Conservation (phyloP, 2,797 vertebrate species). For the Prunella strophiata region DNA sequence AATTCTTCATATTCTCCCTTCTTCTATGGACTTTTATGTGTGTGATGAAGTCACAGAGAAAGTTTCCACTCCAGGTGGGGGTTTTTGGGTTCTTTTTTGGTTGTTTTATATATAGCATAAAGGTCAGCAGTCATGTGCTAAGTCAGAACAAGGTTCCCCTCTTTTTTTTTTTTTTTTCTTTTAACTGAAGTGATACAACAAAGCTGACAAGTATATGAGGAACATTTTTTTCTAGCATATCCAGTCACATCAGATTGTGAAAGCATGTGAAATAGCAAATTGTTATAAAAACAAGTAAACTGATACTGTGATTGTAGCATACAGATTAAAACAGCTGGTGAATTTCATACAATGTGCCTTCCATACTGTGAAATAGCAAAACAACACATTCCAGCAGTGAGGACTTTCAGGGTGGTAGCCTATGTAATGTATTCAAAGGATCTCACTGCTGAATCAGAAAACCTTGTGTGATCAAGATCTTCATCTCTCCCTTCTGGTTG, state of each 20-base stretch:
- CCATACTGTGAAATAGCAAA: not conserved
- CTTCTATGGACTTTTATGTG: not conserved
- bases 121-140: not conserved
- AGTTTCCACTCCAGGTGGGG: not conserved
- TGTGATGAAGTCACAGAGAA: not conserved
- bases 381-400: not conserved
- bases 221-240: not conserved
- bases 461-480: not conserved
- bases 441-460: not conserved
- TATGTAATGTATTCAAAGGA: not conserved
- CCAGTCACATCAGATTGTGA: not conserved
- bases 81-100: accelerated
- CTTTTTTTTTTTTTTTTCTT: not conserved
- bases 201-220: not conserved
- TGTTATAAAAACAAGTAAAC: not conserved
- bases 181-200: not conserved
- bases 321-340: not conserved
- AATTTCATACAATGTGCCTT: not conserved
- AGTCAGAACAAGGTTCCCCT: not conserved
- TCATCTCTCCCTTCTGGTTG: not conserved
- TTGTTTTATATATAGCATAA: not conserved
- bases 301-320: not conserved
- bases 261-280: not conserved
- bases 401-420: not conserved
- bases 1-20: not conserved